These are phyloP conservation scores for Austrofundulus limnaeus DNA, from an alignment of 2,113 vertebrate genomes.

Conservation along the genomic window DNA sequence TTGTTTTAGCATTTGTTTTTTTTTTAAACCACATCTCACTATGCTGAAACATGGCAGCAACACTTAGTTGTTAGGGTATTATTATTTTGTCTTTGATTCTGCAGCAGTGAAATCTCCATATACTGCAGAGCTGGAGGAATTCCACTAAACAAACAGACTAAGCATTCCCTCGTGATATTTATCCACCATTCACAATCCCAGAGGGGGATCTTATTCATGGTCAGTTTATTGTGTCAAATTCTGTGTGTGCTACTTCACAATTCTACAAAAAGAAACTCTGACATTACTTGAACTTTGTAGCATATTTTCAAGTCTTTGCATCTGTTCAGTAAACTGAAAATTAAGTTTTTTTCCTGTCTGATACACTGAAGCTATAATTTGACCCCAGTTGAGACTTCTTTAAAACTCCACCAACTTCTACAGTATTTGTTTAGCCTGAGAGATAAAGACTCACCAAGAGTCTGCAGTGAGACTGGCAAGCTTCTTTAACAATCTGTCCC, in stretches of 20 bases:
- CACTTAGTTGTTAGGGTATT: conserved; percentile 20
- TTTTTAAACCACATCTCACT: conserved; percentile 22
- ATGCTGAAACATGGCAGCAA: conserved; percentile 21
- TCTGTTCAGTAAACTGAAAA: not conserved
- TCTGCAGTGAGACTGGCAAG: conserved; percentile 21
- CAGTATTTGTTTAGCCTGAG: conserved; percentile 16
- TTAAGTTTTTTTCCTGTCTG: not conserved
- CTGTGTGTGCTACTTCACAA: not conserved
- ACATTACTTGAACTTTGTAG: too few species aligned
- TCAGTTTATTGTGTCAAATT: not conserved
- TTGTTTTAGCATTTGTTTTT: conserved; percentile 41
- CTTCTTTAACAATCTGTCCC: conserved; percentile 29
- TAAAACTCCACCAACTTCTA: conserved; percentile 11
- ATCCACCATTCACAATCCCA: not conserved
- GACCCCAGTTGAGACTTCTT: not conserved
- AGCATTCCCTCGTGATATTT: conserved; percentile 21
- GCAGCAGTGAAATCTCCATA: conserved; percentile 23
- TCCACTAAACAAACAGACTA: conserved; percentile 12
- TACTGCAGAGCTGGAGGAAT: conserved; percentile 20
- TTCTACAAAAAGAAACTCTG: too few species aligned
- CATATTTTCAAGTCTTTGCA: too few species aligned
- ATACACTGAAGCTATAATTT: not conserved
- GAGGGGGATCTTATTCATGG: too few species aligned
- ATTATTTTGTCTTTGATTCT: conserved; percentile 23
- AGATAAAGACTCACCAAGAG: conserved; percentile 58